Percentiles rank a stretch among this genome's conserved stretches.
Evolutionary conservation across 1,140 invertebrate species (phyloP).

Genomic region (Nephila pilipes): DNA sequence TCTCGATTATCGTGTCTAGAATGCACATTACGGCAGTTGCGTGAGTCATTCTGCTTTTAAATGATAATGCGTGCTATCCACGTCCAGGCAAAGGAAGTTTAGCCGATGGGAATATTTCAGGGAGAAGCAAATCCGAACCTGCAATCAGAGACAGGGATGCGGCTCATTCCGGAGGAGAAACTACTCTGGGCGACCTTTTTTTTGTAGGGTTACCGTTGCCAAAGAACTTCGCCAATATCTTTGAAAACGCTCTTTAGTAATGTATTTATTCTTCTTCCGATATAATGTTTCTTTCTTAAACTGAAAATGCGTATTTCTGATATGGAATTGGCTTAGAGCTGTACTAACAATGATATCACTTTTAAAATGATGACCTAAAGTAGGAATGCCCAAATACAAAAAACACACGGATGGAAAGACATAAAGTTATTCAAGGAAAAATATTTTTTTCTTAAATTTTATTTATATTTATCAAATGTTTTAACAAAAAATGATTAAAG

Average conservation of each 20-base stretch:
- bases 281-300: too few relatives aligned
- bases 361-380: too few relatives aligned
- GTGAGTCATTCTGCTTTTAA: conserved; percentile 68
- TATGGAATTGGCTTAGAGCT: too few relatives aligned
- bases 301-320: too few relatives aligned
- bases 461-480: too few relatives aligned
- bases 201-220: conserved; percentile 2
- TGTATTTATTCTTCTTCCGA: too few relatives aligned
- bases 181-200: background rate
- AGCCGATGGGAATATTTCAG: conserved; percentile 49
- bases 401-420: too few relatives aligned
- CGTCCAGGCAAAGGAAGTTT: conserved; percentile 35
- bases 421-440: too few relatives aligned
- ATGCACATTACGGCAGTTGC: conserved; percentile 26
- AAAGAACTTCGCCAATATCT: background rate
- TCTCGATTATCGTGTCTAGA: conserved; percentile 2
- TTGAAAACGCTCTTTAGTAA: background rate
- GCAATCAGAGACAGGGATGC: conserved; percentile 71
- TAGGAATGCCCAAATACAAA: too few relatives aligned
- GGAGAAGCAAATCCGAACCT: conserved; percentile 67
- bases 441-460: too few relatives aligned
- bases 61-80: conserved; percentile 74
- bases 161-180: conserved; percentile 32
- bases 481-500: too few relatives aligned
- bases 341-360: too few relatives aligned